Base-by-base conservation (phyloP, 2,888 invertebrate species). In the Temnothorax rugatulus region DNA sequence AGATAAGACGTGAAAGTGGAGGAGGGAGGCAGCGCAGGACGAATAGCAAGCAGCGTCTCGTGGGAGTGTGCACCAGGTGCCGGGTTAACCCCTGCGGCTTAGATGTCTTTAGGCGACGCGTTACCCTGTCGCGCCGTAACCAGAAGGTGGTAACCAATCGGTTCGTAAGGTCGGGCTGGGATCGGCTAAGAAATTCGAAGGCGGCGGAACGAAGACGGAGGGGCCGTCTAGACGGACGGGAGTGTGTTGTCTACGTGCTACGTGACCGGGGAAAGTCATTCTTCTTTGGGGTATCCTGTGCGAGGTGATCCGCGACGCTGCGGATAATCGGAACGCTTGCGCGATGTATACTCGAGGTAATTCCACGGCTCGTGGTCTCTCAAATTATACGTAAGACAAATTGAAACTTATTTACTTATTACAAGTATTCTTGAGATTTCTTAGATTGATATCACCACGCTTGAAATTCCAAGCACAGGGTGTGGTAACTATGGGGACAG, bases 41-140 rank as follows among this genome's bases (percentile, higher is more conserved):
- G 94, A 94, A 94, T 94, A 94, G 93, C 92, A 94, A 94, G 92
- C 92, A 91, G 91, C 77, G 93, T 94, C 94, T 93, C 94, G 91
- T 90, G 94, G 93, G 94, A 92, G 90, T 90, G 92, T 91, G 94
- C 94, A 94, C 94, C 94, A 95, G 94, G 94, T 95, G 94, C 91
- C 86, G 92, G 93, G 93, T 93, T 93, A 94, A 94, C 92, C 93
- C 92, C 91, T 88, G 90, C 89, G 93, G 93, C 93, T 93, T 93
- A 93, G 93, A 91, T 90, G 90, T 92, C 92, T 92, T 89, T 89
- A 90, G 91, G 88, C 88, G 89, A 89, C 90, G 91, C 91, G 91
- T 91, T 92, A 90, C 89, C 87, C 90, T 90, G 90, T 90, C 89
- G 88, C 84, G 86, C 57, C 86, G 89, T 86, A 86, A 83, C 87